Evolutionary conservation across 2,888 invertebrate genomes (phyloP).

Genomic region (Arctia plantaginis): DNA sequence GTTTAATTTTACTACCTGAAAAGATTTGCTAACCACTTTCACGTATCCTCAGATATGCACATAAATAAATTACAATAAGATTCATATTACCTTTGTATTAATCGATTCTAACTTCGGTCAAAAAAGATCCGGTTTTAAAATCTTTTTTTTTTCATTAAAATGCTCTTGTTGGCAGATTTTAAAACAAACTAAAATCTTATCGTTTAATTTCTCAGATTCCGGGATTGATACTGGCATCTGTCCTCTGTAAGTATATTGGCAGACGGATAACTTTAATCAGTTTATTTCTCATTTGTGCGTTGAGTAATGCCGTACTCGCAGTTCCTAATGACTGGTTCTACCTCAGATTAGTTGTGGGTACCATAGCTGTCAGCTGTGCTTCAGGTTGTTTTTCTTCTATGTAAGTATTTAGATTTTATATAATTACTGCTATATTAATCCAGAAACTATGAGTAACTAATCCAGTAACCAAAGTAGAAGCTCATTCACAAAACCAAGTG

Average conservation of each 20-base stretch:
- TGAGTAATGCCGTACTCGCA: slow-evolving; percentile 65
- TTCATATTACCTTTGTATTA: background rate
- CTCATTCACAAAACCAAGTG: background rate
- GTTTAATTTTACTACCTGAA: background rate
- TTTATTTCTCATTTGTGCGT: slow-evolving; percentile 85
- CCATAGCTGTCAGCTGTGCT: slow-evolving; percentile 56
- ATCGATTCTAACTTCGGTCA: background rate
- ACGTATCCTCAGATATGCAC: background rate
- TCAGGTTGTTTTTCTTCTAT: slow-evolving; percentile 57
- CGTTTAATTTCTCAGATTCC: slow-evolving; percentile 77
- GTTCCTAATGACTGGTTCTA: slow-evolving; percentile 57
- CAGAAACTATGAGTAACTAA: background rate
- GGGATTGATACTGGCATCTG: slow-evolving; percentile 78
- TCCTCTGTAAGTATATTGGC: slow-evolving; percentile 87
- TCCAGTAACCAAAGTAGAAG: background rate
- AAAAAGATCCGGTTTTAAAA: background rate
- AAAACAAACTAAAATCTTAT: background rate
- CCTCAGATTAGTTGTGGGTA: slow-evolving; percentile 53
- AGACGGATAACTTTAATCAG: slow-evolving; percentile 86
- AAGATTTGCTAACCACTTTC: background rate
- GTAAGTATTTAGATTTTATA: slow-evolving; percentile 49
- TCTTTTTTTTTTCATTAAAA: background rate
- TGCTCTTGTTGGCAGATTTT: background rate
- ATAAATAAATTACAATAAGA: background rate
- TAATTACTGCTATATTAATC: background rate